Base-by-base conservation (phyloP, 2,888 invertebrate genomes). In the Caenorhabditis sp. region DNA sequence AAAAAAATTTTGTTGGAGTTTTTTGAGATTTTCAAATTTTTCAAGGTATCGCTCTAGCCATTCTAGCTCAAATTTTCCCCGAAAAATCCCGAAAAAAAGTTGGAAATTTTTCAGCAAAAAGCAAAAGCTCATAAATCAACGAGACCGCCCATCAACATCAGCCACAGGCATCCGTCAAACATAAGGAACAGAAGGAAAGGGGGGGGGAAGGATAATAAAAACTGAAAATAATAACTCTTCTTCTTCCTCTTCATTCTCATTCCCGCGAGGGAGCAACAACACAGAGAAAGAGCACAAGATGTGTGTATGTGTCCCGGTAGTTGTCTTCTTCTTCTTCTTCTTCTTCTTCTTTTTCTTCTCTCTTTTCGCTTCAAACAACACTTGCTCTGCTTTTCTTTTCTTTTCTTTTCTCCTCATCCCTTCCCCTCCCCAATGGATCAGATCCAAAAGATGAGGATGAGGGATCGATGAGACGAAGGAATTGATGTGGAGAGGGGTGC, bases 301-400 rank as follows among this genome's bases (percentile, higher is more conserved):
- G 32, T 56, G 56, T 18, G 56, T 32, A 13, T 56, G 32, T 56
- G 35, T 56, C 18, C 18, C 3, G 2, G 32, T 56, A 18, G 47
- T 47, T 18, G n/a, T 47, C 32, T 56, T 32, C 56, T 26, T 61
- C 37, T 9, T 60, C 60, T 50, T 53, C 55, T 61, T 47, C 20
- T 72, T 51, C 22, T 40, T 13, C 2, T 11, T 37, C 20, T 56
- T 56, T 24, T 56, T 20, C 53, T 26, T 72, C 44, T 72, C 37
- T 47, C n/a, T n/a, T n/a, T n/a, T n/a, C n/a, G n/a, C n/a, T 74
- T 64, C 67, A 61, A 70, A 69, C 69, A 70, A 69, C 69, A 78
- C 64, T 70, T 78, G 77, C 62, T 64, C 44, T 5, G n/a, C 51
- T 67, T 50, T 51, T n/a, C 20, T 20, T 26, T 32, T 32, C 40